Evolutionary conservation across 2,888 invertebrate species (phyloP).

Genomic region (Drosophila melanocephala): DNA sequence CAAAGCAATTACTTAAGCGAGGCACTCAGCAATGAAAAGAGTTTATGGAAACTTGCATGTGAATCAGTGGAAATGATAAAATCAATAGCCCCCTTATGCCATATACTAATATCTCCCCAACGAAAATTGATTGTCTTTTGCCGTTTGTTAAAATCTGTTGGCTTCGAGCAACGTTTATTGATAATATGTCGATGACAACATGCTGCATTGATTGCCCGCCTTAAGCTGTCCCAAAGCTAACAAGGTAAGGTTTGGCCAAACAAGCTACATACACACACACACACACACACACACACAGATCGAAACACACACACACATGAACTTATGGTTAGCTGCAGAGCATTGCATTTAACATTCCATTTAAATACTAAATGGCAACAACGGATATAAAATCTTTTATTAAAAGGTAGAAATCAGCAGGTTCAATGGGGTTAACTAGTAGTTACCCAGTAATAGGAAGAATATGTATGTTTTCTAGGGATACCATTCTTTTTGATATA

Average conservation of each 20-base stretch:
- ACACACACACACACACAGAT: not conserved
- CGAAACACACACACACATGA: not conserved
- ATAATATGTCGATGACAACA: slow-evolving; percentile 52
- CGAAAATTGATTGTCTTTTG: slow-evolving; percentile 39
- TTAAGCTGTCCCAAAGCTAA: not conserved
- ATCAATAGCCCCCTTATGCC: slow-evolving; percentile 14
- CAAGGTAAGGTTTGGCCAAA: slow-evolving; percentile 10
- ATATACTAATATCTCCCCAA: not conserved
- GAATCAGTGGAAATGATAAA: slow-evolving; percentile 23
- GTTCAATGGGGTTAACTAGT: not conserved
- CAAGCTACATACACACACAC: not conserved
- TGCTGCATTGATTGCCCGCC: slow-evolving; percentile 10
- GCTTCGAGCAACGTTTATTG: slow-evolving; percentile 45
- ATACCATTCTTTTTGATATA: too few species aligned
- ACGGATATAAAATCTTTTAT: slow-evolving; percentile 34
- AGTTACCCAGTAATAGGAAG: not conserved
- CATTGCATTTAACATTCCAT: slow-evolving; percentile 62
- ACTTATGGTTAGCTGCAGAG: slow-evolving; percentile 5
- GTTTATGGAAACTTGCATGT: slow-evolving; percentile 3
- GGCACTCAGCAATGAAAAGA: not conserved
- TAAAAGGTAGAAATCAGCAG: not conserved
- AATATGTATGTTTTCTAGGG: not conserved
- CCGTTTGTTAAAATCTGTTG: slow-evolving; percentile 21
- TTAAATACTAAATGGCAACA: slow-evolving; percentile 56
- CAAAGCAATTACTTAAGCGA: not conserved